Percentiles rank a stretch among this genome's conserved stretches.
Evolutionary conservation across 2,797 vertebrate species (phyloP).

Genomic region (Diplodus puntazzo): DNA sequence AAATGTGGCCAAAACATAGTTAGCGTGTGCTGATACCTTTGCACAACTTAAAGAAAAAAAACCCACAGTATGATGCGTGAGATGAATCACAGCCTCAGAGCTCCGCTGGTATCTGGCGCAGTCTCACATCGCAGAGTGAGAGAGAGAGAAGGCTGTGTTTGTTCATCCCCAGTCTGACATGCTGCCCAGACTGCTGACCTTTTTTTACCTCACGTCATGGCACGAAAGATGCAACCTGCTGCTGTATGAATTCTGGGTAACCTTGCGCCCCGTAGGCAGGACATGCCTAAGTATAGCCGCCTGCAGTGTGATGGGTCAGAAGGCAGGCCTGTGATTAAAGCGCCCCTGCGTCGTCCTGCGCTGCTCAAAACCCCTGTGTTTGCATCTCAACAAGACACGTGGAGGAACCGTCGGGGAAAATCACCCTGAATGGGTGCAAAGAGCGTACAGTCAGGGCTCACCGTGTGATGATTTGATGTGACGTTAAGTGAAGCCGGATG

Average conservation of each 20-base stretch:
- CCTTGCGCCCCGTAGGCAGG: slow-evolving; percentile 64
- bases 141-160: slow-evolving; percentile 15
- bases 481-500: slow-evolving; percentile 59
- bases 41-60: background rate
- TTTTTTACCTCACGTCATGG: slow-evolving; percentile 66
- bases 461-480: slow-evolving; percentile 51
- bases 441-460: slow-evolving; percentile 23
- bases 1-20: background rate
- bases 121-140: slow-evolving; percentile 13
- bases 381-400: slow-evolving; percentile 15
- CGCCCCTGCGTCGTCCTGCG: background rate
- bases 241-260: slow-evolving; percentile 73
- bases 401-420: background rate
- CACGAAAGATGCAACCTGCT: slow-evolving; percentile 71
- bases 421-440: slow-evolving; percentile 27
- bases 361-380: slow-evolving; percentile 17
- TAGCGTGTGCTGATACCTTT: background rate
- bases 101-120: slow-evolving; percentile 22
- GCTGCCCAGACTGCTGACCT: slow-evolving; percentile 69
- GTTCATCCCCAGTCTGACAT: slow-evolving; percentile 41
- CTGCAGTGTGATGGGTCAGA: slow-evolving; percentile 55
- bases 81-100: slow-evolving; percentile 43
- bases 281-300: slow-evolving; percentile 58
- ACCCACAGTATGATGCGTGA: slow-evolving; percentile 2
- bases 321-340: slow-evolving; percentile 32